These are phyloP conservation scores for Anolis apletophallus DNA, from an alignment of 2,797 vertebrate species.

Conservation along the genomic window DNA sequence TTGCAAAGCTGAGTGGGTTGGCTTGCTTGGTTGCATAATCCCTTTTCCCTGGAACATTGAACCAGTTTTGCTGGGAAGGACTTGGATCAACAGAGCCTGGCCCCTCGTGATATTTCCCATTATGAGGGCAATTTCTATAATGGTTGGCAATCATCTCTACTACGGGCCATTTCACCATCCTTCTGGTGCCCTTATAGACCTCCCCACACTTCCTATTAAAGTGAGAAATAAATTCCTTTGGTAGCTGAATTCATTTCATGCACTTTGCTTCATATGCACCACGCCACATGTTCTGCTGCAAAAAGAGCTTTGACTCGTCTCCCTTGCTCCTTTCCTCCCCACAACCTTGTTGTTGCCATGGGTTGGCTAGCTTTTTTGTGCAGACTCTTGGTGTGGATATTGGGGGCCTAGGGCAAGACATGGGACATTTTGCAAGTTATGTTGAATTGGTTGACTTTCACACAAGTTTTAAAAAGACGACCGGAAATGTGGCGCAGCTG, in stretches of 20 bases:
- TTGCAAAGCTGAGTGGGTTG: not conserved
- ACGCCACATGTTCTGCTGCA: not conserved
- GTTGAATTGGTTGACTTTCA: not conserved
- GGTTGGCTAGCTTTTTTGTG: not conserved
- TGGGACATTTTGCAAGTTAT: not conserved
- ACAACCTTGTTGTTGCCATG: not conserved
- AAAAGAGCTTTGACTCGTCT: not conserved
- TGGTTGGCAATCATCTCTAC: not conserved
- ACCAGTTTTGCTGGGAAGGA: not conserved
- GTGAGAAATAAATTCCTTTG: constrained; percentile 4
- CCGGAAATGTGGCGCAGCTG: no score
- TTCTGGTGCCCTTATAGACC: not conserved
- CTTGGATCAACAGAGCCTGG: not conserved
- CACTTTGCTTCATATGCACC: fast-evolving
- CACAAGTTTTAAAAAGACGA: not conserved
- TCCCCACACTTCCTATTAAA: not conserved
- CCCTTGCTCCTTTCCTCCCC: not conserved
- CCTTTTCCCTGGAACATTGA: not conserved
- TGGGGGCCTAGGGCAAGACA: not conserved
- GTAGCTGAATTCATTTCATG: not conserved
- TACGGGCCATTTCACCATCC: not conserved
- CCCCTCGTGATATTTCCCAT: not conserved
- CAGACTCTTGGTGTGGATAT: not conserved
- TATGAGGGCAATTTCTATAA: not conserved
- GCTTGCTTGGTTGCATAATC: constrained; percentile 8